These are phyloP conservation scores for Canis aureus DNA, from an alignment of 2,113 vertebrate species.

Conservation along the genomic window DNA sequence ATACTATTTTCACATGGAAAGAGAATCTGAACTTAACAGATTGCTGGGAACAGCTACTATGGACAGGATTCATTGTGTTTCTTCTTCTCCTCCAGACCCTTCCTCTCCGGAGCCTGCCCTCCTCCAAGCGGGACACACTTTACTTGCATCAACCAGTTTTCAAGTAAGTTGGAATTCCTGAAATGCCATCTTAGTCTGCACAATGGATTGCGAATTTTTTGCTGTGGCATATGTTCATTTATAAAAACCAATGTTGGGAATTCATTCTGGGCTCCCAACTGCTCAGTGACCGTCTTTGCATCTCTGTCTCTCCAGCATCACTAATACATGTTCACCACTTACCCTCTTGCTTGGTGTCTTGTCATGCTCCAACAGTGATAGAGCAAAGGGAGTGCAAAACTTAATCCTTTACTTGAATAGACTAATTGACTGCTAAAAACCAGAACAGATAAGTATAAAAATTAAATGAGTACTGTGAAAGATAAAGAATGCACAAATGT, in stretches of 20 bases:
- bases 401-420: not conserved
- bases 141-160: slow-evolving; percentile 1
- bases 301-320: not conserved
- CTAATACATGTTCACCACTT: not conserved
- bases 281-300: not conserved
- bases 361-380: too few relatives aligned
- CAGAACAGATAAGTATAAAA: not conserved
- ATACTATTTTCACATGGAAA: slow-evolving; percentile 44
- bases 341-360: not conserved
- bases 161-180: slow-evolving; percentile 68
- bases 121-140: not conserved
- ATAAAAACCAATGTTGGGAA: not conserved
- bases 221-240: not conserved
- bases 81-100: slow-evolving; percentile 13
- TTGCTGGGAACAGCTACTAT: not conserved
- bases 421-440: not conserved
- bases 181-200: not conserved
- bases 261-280: not conserved
- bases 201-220: not conserved
- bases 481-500: not conserved
- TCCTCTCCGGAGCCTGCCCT: not conserved
- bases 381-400: not conserved
- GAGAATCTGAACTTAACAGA: not conserved
- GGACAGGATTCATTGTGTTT: not conserved
- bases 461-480: not conserved